Base-by-base conservation (phyloP, 2,797 vertebrate species). In the Glossophaga mutica region DNA sequence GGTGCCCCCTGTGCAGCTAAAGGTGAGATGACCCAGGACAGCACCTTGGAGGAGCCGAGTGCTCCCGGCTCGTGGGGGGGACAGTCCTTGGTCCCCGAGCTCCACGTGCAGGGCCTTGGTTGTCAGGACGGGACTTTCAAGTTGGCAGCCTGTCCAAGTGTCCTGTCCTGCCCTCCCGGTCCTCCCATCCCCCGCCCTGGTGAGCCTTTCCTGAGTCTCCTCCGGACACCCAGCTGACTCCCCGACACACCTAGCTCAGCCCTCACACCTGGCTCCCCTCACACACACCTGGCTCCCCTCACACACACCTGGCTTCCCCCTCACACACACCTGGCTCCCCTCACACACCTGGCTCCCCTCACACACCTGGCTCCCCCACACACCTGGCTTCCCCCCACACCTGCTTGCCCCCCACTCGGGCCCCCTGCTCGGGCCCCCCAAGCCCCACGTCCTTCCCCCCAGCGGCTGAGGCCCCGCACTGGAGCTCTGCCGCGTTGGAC, bases 51-150 rank as follows among this genome's bases (percentile, higher is more conserved):
- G 26, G 67, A 8, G 19, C 18, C 1, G 4, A 11, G 37, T 68
- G n/a, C 32, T 22, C 42, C 48, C 3, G 6, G n/a, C 48, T 22
- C 22, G 37, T 34, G n/a, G 18, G n/a, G 19, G 44, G 32, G 74
- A 62, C 26, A 4, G 15, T 5, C 3, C 50, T 2, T 0, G 6
- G 9, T 7, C 8, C 18, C 32, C 6, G 9, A 37, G 39, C 26
- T 4, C 48, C 29, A 24, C 10, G 0, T 6, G 8, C 9, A 3
- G 26, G 44, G 34, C 9, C 2, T 19, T 7, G 12, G 19, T 7
- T 7, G 46, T 42, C 26, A 15, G 70, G 19, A 16, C 0, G 9
- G 1, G 5, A 2, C 3, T 21, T 6, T 0, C 1, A 6, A 11
- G 55, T 7, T 19, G 37, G n/a, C 21, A 21, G 19, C 6, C 0